Base-by-base conservation (phyloP, 2,797 vertebrate genomes). In the Champsocephalus gunnari region DNA sequence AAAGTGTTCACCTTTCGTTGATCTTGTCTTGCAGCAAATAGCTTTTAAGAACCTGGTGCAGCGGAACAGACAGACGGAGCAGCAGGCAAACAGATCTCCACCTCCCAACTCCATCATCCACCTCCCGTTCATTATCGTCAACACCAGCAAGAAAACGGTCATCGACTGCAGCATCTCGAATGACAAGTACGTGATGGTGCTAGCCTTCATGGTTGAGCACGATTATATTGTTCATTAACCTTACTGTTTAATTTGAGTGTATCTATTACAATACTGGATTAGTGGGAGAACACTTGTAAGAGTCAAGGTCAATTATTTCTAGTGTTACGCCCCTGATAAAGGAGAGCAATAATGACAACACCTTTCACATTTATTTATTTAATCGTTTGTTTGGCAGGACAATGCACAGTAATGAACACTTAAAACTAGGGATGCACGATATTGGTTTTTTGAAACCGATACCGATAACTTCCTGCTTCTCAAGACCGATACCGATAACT, bases 151-250 rank as follows among this genome's bases (percentile, higher is more conserved):
- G 95, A 99, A 98, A 92, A 99, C 98, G 0, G 98, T 99, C 92
- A 99, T 99, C 9, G 98, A 99, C 95, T 99, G 98, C 94, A 99
- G 98, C 94, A 99, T 99, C 94, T 99, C 98, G 74, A 99, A 98
- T 43, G 98, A 99, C 95, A 99, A 99, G 98, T 99, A 93, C 43
- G 96, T 92, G 21, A 65, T 9, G 14, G 2, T 13, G 44, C 47
- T 54, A 2, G 8, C 9, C 3, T 51, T 53, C 3, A 14, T 38
- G 56, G 47, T 73, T 48, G 9, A n/a, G n/a, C 47, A 7, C 41
- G 7, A 51, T 24, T 38, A 38, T 38, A 9, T 38, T 38, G 34
- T 9, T 38, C 34, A 9, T 38, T 38, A 38, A 38, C 34, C 7
- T 38, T 9, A 38, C 34, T 2, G 34, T 38, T 38, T 38, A 9